Evolutionary conservation across 2,113 vertebrate genomes (phyloP).

Genomic region (Phalacrocorax brasilianus): DNA sequence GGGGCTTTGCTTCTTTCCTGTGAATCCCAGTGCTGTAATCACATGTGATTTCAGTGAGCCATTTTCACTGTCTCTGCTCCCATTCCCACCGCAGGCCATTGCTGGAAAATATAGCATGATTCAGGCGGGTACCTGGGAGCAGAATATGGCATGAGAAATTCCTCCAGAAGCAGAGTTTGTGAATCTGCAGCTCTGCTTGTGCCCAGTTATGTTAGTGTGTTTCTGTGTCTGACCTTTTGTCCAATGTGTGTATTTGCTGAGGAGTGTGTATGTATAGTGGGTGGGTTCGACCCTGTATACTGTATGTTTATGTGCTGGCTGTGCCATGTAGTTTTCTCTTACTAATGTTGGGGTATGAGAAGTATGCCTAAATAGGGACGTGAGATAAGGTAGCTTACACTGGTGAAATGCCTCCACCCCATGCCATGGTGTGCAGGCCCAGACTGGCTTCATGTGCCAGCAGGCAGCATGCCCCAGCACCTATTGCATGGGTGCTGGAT

Average conservation of each 20-base stretch:
- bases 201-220: neutral
- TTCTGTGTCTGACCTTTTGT: neutral
- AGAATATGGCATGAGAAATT: neutral
- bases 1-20: neutral
- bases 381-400: conserved; percentile 17
- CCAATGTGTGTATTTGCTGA: neutral
- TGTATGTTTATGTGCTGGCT: neutral
- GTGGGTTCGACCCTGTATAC: neutral
- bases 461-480: neutral
- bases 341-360: neutral
- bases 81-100: neutral
- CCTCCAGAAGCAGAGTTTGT: neutral
- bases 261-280: neutral
- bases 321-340: accelerated
- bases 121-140: neutral
- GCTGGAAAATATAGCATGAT: neutral
- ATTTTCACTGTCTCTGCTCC: neutral
- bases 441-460: neutral
- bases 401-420: neutral
- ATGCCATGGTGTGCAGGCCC: neutral
- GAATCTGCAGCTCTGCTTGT: neutral
- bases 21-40: neutral
- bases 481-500: neutral
- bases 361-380: neutral
- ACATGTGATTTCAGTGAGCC: neutral